A percentile compares a stretch with the other conserved stretches of the same genome.
Conservation (phyloP, 2,888 invertebrate species). For the Epirrhoe alternata region DNA sequence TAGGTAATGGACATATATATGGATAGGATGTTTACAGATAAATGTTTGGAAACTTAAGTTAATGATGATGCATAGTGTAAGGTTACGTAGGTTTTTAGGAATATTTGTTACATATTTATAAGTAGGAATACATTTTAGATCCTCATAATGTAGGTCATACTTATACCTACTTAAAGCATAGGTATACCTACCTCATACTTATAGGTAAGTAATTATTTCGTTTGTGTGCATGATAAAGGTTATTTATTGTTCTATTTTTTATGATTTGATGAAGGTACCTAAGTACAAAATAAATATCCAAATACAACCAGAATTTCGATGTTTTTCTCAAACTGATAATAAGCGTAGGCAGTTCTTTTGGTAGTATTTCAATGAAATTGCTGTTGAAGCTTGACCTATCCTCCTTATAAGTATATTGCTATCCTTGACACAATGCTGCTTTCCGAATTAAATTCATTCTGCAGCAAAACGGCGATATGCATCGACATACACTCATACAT, state of each 20-base stretch:
- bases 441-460: constrained; percentile 45
- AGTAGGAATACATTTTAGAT: too few relatives aligned
- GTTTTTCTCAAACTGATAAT: neutral
- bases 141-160: too few relatives aligned
- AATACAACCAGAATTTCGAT: neutral
- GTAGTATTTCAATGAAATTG: constrained; percentile 38
- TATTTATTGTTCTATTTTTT: too few relatives aligned
- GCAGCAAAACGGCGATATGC: constrained; percentile 47
- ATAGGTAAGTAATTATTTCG: too few relatives aligned
- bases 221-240: too few relatives aligned
- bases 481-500: constrained; percentile 40
- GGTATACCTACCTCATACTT: too few relatives aligned
- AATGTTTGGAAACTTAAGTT: neutral
- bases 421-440: constrained; percentile 54
- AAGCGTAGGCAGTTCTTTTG: constrained; percentile 46
- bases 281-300: neutral
- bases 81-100: too few relatives aligned
- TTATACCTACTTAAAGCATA: too few relatives aligned
- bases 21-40: neutral
- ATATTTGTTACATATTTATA: too few relatives aligned
- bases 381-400: constrained; percentile 42
- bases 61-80: neutral
- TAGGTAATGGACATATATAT: neutral
- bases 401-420: constrained; percentile 45
- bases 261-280: too few relatives aligned